phyloP scores from a whole-genome alignment of 2,113 vertebrate genomes.

The Cygnus buccinator region DNA sequence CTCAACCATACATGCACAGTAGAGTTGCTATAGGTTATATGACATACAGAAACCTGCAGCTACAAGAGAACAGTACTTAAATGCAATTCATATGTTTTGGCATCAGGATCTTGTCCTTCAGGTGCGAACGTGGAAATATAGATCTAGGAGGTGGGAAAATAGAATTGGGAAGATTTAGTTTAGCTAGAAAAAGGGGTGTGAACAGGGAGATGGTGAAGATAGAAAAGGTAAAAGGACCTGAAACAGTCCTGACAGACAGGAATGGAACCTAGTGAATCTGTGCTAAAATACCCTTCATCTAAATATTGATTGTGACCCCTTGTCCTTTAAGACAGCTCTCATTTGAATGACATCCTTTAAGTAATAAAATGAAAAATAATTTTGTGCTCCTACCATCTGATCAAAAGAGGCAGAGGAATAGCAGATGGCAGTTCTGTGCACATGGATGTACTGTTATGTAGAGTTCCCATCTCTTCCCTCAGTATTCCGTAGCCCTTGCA shows the following conservation, averaged over 20 bases:
- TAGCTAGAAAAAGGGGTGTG: not conserved
- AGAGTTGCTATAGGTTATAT: not conserved
- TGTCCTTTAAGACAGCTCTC: not conserved
- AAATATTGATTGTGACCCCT: not conserved
- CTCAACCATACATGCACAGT: not conserved
- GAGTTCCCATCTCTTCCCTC: not conserved
- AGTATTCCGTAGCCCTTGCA: not conserved
- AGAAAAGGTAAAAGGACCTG: not conserved
- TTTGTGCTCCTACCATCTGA: not conserved
- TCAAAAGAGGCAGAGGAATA: not conserved
- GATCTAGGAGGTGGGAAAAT: not conserved
- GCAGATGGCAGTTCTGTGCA: not conserved
- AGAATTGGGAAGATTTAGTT: not conserved
- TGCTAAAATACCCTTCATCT: not conserved
- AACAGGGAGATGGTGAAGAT: not conserved
- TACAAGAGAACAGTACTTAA: not conserved
- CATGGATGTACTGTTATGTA: not conserved
- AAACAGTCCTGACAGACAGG: not conserved
- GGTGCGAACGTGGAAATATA: not conserved
- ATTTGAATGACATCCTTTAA: not conserved
- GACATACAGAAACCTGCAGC: not conserved
- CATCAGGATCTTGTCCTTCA: not conserved
- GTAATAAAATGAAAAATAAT: not conserved
- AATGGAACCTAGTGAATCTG: not conserved
- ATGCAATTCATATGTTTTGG: not conserved